A percentile compares a stretch with the other conserved stretches of the same genome.
Conservation (phyloP, 2,888 invertebrate species). For the Xylota sylvarum region DNA sequence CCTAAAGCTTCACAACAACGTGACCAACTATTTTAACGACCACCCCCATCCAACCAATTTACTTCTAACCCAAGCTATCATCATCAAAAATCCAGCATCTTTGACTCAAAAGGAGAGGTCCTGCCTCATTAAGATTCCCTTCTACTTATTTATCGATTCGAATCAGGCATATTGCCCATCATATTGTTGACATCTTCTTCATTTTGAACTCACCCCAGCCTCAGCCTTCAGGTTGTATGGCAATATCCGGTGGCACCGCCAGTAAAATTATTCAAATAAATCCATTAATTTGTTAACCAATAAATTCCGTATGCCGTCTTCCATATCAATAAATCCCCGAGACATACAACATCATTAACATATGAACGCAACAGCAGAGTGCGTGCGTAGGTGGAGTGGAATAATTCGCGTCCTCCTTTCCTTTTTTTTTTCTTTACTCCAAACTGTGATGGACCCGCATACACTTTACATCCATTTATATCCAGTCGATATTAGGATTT, state of each 20-base stretch:
- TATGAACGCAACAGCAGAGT: constrained; percentile 40
- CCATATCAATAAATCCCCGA: constrained; percentile 47
- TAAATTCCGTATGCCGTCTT: constrained; percentile 55
- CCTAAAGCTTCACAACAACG: neutral
- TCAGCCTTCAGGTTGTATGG: neutral
- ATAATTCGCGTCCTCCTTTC: constrained; percentile 26
- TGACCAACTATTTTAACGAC: neutral
- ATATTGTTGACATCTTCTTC: constrained; percentile 24
- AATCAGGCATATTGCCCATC: constrained; percentile 35
- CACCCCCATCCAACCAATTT: neutral
- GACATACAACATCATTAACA: constrained; percentile 56
- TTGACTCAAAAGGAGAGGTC: neutral
- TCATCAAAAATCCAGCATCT: neutral
- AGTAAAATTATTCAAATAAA: constrained; percentile 56
- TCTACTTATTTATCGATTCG: constrained; percentile 35
- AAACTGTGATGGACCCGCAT: constrained; percentile 49
- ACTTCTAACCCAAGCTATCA: neutral
- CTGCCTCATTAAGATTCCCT: constrained; percentile 20
- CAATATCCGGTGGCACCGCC: constrained; percentile 40
- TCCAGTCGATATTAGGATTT: constrained; percentile 40
- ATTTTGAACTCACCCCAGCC: neutral
- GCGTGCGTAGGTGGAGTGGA: constrained; percentile 5
- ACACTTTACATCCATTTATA: constrained; percentile 63
- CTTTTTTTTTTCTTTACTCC: neutral
- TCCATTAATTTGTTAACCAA: constrained; percentile 74